A percentile compares a stretch with the other conserved stretches of the same genome.
These are phyloP conservation scores for Malacoctenus gilli DNA, from an alignment of 2,797 vertebrate genomes.

Conservation along the genomic window DNA sequence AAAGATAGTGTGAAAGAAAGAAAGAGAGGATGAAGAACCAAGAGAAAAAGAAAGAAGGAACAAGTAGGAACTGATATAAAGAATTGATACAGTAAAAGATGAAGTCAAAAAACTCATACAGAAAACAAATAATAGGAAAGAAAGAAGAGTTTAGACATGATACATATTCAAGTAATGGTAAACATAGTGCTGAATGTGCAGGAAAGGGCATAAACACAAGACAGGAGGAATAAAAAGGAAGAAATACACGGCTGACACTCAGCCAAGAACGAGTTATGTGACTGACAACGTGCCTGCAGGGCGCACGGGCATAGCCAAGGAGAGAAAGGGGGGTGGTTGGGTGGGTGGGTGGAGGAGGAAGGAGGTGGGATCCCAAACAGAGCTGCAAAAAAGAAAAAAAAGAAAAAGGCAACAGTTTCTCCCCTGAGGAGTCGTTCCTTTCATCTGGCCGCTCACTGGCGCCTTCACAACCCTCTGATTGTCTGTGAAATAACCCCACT, in stretches of 20 bases:
- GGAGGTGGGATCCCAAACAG: constrained; percentile 72
- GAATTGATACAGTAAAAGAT: no score
- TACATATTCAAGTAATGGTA: no score
- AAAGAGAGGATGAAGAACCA: no score
- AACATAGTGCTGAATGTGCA: no score
- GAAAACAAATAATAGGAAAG: neutral
- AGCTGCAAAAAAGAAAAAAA: constrained; percentile 61
- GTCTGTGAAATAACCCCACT: constrained; percentile 86
- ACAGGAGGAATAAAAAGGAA: constrained; percentile 13
- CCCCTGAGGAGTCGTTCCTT: constrained; percentile 84
- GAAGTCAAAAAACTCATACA: no score
- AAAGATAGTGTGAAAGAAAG: no score
- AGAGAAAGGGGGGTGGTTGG: constrained; percentile 31
- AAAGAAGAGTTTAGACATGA: neutral
- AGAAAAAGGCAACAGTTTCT: constrained; percentile 82
- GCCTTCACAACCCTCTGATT: constrained; percentile 86
- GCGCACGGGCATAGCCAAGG: constrained; percentile 52
- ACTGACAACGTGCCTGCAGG: constrained; percentile 76
- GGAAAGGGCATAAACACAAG: constrained; percentile 12
- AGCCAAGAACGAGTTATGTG: constrained; percentile 54
- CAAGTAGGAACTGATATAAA: no score
- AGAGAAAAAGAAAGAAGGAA: no score
- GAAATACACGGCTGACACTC: constrained; percentile 43
- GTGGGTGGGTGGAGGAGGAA: constrained; percentile 39
- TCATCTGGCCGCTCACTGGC: constrained; percentile 86